Conservation (phyloP, 1,140 invertebrate genomes). For the Drosophila triauraria region DNA sequence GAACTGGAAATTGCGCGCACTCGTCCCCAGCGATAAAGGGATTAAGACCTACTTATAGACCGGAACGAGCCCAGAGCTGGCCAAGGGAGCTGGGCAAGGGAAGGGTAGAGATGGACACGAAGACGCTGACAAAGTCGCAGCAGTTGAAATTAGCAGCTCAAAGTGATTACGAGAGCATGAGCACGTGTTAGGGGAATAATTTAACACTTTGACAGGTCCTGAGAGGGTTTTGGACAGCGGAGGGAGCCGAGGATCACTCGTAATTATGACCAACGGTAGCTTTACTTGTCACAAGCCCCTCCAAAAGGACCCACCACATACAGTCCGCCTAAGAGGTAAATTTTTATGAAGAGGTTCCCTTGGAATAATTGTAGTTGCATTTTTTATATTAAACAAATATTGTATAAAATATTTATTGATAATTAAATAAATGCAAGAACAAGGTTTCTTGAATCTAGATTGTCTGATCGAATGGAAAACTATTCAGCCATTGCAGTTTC, state of each 20-base stretch:
- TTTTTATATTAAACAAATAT: not conserved
- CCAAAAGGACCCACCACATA: slow-evolving; percentile 55
- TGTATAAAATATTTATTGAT: no score
- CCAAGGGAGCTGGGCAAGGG: slow-evolving; percentile 1
- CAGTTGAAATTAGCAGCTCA: slow-evolving; percentile 68
- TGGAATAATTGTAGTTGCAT: not conserved
- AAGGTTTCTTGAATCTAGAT: no score
- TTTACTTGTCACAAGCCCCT: slow-evolving; percentile 55
- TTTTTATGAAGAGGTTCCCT: not conserved
- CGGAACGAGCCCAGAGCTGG: slow-evolving; percentile 40
- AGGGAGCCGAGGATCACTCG: not conserved
- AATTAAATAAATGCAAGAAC: not conserved
- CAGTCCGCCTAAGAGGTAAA: not conserved
- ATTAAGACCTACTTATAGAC: slow-evolving; percentile 70
- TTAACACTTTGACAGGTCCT: slow-evolving; percentile 47
- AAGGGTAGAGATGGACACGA: slow-evolving; percentile 8
- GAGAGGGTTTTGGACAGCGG: not conserved
- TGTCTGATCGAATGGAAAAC: no score
- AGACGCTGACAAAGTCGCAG: slow-evolving; percentile 23
- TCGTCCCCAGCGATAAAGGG: slow-evolving; percentile 72
- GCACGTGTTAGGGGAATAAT: slow-evolving; percentile 68
- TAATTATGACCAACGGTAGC: slow-evolving; percentile 73
- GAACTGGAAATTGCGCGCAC: slow-evolving; percentile 62
- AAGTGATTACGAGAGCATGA: slow-evolving; percentile 67
- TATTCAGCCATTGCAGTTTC: not conserved